These are phyloP conservation scores for Nemotelus pantherinus DNA, from an alignment of 2,888 invertebrate genomes.

Conservation along the genomic window DNA sequence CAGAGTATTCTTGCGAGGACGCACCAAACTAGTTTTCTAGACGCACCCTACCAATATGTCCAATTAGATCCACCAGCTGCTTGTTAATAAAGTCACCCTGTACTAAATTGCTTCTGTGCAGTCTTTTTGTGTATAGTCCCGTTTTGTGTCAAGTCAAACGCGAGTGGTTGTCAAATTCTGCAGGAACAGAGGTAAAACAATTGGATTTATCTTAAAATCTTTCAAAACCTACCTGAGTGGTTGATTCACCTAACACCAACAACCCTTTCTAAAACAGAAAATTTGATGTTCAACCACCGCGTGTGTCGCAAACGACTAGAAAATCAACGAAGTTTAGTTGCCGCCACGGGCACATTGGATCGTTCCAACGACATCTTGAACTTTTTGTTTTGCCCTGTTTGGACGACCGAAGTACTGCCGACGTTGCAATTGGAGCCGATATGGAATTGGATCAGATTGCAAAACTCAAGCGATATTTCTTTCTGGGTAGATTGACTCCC, in stretches of 20 bases:
- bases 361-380: constrained; percentile 1
- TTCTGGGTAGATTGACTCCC: constrained; percentile 56
- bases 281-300: constrained; percentile 2
- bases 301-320: constrained; percentile 5
- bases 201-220: neutral
- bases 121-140: constrained; percentile 29
- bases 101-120: neutral
- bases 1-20: too few species aligned
- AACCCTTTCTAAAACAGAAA: neutral
- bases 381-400: constrained; percentile 38
- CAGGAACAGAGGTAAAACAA: constrained; percentile 7
- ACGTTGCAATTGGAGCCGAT: constrained; percentile 47
- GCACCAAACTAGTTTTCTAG: neutral
- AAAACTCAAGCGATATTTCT: constrained; percentile 55
- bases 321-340: neutral
- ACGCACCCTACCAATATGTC: neutral
- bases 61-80: neutral
- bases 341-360: neutral
- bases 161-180: constrained; percentile 35
- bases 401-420: constrained; percentile 40
- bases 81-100: constrained; percentile 1
- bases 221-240: neutral
- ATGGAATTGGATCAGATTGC: constrained; percentile 50
- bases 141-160: constrained; percentile 43
- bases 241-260: neutral